Percentiles rank a stretch among this genome's conserved stretches.
Evolutionary conservation across 53 echinoderm and acorn worm species (phyloP).

Genomic region (Apostichopus leukothele): DNA sequence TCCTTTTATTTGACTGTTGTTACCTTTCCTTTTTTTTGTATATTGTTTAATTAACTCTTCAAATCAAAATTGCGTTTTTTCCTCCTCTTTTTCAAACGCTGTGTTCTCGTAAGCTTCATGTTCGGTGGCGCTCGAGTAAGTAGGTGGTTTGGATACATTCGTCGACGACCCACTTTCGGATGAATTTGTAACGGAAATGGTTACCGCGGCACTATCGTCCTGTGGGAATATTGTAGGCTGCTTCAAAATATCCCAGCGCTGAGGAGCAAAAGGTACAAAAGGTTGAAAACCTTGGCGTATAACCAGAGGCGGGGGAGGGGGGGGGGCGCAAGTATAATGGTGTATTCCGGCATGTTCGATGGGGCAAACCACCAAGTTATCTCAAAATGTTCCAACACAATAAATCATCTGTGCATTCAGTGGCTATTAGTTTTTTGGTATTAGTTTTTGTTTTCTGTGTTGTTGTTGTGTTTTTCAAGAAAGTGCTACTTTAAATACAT

Average conservation of each 20-base stretch:
- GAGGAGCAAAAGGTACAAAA: background rate
- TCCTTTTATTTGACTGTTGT: background rate
- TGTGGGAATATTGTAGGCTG: slow-evolving; percentile 31
- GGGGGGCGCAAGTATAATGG: too few relatives aligned
- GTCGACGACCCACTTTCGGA: slow-evolving; percentile 42
- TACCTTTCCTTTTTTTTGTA: background rate
- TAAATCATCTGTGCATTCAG: too few relatives aligned
- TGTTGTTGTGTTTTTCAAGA: too few relatives aligned
- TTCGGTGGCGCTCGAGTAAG: slow-evolving; percentile 25
- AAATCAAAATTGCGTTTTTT: background rate
- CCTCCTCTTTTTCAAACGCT: slow-evolving; percentile 19
- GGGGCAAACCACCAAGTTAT: too few relatives aligned
- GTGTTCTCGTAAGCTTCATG: slow-evolving; percentile 34
- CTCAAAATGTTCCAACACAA: too few relatives aligned
- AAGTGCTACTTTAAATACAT: too few relatives aligned
- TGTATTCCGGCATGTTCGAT: too few relatives aligned
- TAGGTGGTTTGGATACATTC: slow-evolving; percentile 23
- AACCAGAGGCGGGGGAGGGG: too few relatives aligned
- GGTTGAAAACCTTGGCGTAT: too few relatives aligned
- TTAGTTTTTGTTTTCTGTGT: too few relatives aligned
- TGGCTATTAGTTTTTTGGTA: too few relatives aligned
- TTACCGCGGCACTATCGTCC: background rate
- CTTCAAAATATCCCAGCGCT: slow-evolving; percentile 47
- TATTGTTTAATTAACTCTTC: background rate
- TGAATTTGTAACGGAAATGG: slow-evolving; percentile 5